Base-by-base conservation (phyloP, 2,113 vertebrate genomes). In the Athene cunicularia region DNA sequence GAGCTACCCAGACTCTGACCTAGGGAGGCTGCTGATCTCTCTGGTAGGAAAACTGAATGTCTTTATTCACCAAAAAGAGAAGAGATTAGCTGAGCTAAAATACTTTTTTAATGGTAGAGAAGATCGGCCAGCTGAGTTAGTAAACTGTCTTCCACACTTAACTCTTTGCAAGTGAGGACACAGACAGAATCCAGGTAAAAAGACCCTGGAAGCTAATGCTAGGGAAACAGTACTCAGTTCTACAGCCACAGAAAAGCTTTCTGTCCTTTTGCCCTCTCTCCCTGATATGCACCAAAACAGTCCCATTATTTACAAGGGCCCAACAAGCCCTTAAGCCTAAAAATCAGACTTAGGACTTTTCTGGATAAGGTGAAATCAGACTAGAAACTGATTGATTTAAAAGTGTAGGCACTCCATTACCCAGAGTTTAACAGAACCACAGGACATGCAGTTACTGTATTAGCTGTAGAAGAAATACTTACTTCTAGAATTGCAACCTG, bases 401-500 rank as follows among this genome's bases (percentile, higher is more conserved):
- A 66, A 79, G 64, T 3, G 20, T 22, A 73, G 39, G 33, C 47
- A 32, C 9, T 37, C 41, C 45, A 58, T 16, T 47, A 72, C 8
- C 5, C 71, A 68, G 32, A 55, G 26, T n/a, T 64, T 19, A 45
- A 35, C 27, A 47, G 63, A 52, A 33, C 1, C 41, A 80, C 33
- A 67, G 27, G 59, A 64, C 4, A 5, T 53, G 53, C 87, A 89
- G 33, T 9, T 11, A 32, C 41, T 45, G 2, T n/a, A 26, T 9
- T 12, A 90, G 55, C 70, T 60, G 14, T 11, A 89, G 49, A 30
- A 74, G 27, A 45, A 83, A 68, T 41, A 82, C 97, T 96, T 77
- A 99, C 99, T 98, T 99, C 96, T 5, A 98, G 94, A 63, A 98
- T 13, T 14, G 96, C 91, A 37, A 86, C 86, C 64, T 98, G 98